phyloP scores from a whole-genome alignment of 2,888 invertebrate genomes.

The Meteorus colon region DNA sequence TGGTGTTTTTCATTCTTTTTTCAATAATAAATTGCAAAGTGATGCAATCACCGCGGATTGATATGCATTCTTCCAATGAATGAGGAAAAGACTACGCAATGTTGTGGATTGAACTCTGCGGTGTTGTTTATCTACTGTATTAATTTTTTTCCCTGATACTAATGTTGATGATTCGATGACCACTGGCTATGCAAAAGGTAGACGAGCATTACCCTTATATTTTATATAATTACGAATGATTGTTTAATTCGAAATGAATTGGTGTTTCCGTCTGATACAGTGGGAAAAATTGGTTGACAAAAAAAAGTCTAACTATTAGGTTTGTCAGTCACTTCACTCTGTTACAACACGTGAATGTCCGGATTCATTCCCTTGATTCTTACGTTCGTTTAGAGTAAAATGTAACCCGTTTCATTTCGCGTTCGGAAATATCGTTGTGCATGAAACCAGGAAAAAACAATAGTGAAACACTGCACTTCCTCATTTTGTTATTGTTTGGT shows the following conservation, averaged over 20 bases:
- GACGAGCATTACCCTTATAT: background rate
- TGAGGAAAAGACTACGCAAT: background rate
- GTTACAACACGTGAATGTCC: slow-evolving; percentile 25
- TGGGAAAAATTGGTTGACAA: background rate
- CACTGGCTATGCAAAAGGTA: background rate
- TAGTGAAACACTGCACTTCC: background rate
- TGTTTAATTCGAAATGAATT: background rate
- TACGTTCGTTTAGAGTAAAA: background rate
- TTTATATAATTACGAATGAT: background rate
- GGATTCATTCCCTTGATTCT: background rate
- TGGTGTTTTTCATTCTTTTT: background rate
- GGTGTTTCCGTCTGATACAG: background rate
- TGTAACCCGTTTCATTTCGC: background rate
- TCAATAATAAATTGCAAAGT: background rate
- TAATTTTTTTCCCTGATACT: background rate
- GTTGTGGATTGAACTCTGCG: background rate
- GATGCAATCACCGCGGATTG: slow-evolving; percentile 6
- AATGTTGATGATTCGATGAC: background rate
- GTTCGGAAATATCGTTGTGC: slow-evolving; percentile 20
- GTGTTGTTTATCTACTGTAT: background rate
- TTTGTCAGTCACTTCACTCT: background rate
- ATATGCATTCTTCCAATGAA: background rate
- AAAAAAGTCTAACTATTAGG: background rate
- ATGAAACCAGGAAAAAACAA: slow-evolving; percentile 3
- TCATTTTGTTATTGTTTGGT: background rate